Evolutionary conservation across 2,797 vertebrate genomes (phyloP).

Genomic region (Botia kubotai): DNA sequence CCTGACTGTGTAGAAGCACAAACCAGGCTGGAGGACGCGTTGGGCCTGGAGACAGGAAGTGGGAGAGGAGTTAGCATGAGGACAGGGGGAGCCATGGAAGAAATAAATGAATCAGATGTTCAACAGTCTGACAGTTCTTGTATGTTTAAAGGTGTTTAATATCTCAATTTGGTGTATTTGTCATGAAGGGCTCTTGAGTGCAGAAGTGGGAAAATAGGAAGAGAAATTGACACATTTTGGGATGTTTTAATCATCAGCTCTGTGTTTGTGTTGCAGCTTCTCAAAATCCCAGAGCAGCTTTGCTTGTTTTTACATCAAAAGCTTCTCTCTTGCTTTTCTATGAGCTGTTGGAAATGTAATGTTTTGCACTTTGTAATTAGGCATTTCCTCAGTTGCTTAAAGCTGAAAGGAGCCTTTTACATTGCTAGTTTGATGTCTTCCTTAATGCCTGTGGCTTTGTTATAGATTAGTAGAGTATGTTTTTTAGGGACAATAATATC

Average conservation of each 20-base stretch:
- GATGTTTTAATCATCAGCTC: no score
- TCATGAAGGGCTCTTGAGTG: no score
- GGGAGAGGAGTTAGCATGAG: no score
- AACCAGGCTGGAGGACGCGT: conserved; percentile 10
- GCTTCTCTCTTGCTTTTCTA: conserved; percentile 16
- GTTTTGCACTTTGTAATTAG: conserved; percentile 41
- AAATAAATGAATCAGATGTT: conserved; percentile 27
- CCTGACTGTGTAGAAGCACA: conserved; percentile 31
- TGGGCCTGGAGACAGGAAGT: neutral
- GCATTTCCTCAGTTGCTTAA: conserved; percentile 27
- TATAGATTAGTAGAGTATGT: no score
- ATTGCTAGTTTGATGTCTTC: no score
- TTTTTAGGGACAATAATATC: no score
- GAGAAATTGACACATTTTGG: no score
- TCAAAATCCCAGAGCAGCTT: no score
- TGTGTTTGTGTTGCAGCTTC: no score
- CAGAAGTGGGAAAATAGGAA: no score
- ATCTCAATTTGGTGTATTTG: no score
- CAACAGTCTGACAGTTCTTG: conserved; percentile 20
- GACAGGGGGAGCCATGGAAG: neutral
- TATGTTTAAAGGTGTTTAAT: conserved; percentile 18
- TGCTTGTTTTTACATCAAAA: conserved; percentile 34
- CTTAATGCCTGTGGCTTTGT: no score
- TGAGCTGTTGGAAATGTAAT: conserved; percentile 33
- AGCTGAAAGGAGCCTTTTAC: conserved; percentile 5